Percentiles rank a stretch among this genome's conserved stretches.
Evolutionary conservation across 2,113 vertebrate genomes (phyloP).

Genomic region (Mesitornis unicolor): DNA sequence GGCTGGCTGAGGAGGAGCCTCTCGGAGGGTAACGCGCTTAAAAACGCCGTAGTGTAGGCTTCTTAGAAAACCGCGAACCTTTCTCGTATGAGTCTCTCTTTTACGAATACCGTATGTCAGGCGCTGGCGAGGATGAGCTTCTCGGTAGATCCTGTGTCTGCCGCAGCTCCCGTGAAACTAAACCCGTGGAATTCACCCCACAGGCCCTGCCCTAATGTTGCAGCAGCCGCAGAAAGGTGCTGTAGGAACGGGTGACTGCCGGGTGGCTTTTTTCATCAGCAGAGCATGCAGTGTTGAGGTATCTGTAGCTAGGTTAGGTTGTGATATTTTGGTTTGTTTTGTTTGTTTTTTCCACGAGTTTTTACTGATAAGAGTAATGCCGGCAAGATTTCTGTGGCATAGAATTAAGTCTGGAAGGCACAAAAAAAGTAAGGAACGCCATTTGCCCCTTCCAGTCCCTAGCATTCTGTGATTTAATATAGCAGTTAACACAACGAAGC

Average conservation of each 20-base stretch:
- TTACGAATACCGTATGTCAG: not conserved
- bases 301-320: rapidly evolving
- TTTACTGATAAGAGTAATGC: not conserved
- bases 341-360: not conserved
- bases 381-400: rapidly evolving
- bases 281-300: no score
- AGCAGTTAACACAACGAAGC: not conserved
- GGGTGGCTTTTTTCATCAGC: no score
- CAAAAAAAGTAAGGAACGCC: not conserved
- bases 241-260: no score
- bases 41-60: rapidly evolving
- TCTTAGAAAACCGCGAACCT: no score
- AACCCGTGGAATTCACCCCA: not conserved
- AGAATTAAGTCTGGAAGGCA: not conserved
- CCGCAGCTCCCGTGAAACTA: not conserved
- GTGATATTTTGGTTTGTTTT: not conserved
- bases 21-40: rapidly evolving
- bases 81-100: no score
- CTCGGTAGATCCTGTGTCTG: not conserved
- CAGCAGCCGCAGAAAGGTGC: not conserved
- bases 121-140: no score
- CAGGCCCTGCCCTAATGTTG: not conserved
- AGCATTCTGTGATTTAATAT: no score
- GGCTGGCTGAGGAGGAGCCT: conserved; percentile 75
- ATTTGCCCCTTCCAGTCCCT: no score